Percentiles rank a stretch among this genome's conserved stretches.
Evolutionary conservation across 1,140 invertebrate genomes (phyloP).

Genomic region (Metaphire vulgaris): DNA sequence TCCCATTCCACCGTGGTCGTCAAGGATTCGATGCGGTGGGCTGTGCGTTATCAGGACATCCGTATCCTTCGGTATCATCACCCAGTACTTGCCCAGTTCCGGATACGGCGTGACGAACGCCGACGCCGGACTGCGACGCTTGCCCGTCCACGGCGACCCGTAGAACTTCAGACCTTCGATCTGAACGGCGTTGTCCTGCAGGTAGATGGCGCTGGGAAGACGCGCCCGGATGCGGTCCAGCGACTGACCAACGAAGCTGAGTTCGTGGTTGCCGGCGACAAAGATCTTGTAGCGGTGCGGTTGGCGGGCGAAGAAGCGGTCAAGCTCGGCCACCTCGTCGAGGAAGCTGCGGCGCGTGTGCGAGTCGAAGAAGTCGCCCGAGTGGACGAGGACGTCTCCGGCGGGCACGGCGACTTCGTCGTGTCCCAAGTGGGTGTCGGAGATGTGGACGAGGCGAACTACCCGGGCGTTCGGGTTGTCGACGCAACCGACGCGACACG

Average conservation of each 20-base stretch:
- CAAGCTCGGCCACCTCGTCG: slow-evolving; percentile 24
- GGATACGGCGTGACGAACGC: slow-evolving; percentile 31
- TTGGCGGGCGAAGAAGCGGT: slow-evolving; percentile 35
- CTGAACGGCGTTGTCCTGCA: slow-evolving; percentile 34
- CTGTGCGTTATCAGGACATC: slow-evolving; percentile 40
- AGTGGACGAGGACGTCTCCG: slow-evolving; percentile 40
- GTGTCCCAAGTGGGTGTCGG: slow-evolving; percentile 38
- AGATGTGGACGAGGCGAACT: slow-evolving; percentile 36
- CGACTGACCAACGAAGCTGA: slow-evolving; percentile 27
- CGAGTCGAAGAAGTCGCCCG: slow-evolving; percentile 35
- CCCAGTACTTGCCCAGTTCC: slow-evolving; percentile 35
- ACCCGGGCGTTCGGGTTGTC: slow-evolving; percentile 10
- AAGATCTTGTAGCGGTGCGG: slow-evolving; percentile 40
- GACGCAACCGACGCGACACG: slow-evolving; percentile 3
- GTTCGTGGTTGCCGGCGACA: slow-evolving; percentile 41
- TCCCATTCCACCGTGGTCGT: slow-evolving; percentile 22
- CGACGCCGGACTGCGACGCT: slow-evolving; percentile 32
- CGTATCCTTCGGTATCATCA: slow-evolving; percentile 34
- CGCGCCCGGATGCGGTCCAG: slow-evolving; percentile 31
- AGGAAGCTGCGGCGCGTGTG: slow-evolving; percentile 6
- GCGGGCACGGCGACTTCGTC: slow-evolving; percentile 33
- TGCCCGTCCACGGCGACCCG: slow-evolving; percentile 37
- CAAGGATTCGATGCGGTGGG: slow-evolving; percentile 37
- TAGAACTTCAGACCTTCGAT: slow-evolving; percentile 38
- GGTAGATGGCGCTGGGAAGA: slow-evolving; percentile 33